Evolutionary conservation across 2,888 invertebrate genomes (phyloP).

Genomic region (Tanaodytes sp.): DNA sequence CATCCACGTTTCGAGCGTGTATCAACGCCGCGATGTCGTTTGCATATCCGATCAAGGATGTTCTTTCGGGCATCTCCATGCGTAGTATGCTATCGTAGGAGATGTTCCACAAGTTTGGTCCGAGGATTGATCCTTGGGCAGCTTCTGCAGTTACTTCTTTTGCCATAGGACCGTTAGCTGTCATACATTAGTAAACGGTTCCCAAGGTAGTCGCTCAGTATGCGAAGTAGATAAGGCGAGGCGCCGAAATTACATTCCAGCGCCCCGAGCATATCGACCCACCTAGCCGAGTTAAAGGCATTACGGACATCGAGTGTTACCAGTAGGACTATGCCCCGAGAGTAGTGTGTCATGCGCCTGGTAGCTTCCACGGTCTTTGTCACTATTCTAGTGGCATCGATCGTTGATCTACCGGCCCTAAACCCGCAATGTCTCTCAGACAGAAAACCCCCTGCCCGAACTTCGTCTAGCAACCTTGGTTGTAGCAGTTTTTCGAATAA

Average conservation of each 20-base stretch:
- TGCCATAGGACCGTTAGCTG: background rate
- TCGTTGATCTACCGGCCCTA: background rate
- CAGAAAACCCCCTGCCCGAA: background rate
- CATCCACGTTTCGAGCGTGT: background rate
- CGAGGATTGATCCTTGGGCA: slow-evolving; percentile 8
- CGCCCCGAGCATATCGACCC: background rate
- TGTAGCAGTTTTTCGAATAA: background rate
- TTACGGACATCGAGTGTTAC: slow-evolving; percentile 14
- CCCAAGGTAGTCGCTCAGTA: background rate
- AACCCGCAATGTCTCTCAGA: slow-evolving; percentile 5
- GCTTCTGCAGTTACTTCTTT: background rate
- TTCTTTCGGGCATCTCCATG: slow-evolving; percentile 4
- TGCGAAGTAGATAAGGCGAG: background rate
- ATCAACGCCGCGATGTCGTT: background rate
- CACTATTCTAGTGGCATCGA: background rate
- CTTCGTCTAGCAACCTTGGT: background rate
- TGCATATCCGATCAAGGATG: too few relatives aligned
- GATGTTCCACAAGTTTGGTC: too few relatives aligned
- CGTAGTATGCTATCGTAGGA: slow-evolving; percentile 8
- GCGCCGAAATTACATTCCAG: background rate
- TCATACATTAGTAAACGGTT: background rate
- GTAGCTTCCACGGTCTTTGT: background rate
- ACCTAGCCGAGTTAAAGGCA: slow-evolving; percentile 18
- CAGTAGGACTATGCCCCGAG: background rate
- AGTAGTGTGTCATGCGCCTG: slow-evolving; percentile 14